Conservation (phyloP, 2,888 invertebrate species). For the Himalopsyche tibetana region DNA sequence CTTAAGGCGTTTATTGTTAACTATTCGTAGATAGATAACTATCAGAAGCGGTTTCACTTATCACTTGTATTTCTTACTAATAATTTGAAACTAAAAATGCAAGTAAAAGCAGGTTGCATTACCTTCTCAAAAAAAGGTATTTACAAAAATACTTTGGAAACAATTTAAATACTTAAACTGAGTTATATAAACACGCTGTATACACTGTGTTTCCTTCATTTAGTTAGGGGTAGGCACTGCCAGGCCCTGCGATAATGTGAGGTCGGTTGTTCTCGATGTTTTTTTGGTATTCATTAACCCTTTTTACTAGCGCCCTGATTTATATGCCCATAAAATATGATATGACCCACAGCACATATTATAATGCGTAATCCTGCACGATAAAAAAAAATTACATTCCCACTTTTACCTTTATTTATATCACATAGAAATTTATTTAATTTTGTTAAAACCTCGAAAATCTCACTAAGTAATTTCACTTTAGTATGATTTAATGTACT, state of each 20-base stretch:
- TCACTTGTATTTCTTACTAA: too few species aligned
- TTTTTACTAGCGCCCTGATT: constrained; percentile 26
- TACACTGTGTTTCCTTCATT: neutral
- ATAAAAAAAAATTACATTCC: constrained; percentile 6
- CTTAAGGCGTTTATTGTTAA: too few species aligned
- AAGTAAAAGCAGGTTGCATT: too few species aligned
- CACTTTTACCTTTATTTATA: constrained; percentile 15
- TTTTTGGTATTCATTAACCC: constrained; percentile 34
- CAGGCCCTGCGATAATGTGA: constrained; percentile 11
- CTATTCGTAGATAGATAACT: too few species aligned
- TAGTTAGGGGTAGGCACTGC: constrained; percentile 4
- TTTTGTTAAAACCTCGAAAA: too few species aligned
- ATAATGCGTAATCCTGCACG: constrained; percentile 24
- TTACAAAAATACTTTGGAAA: too few species aligned
- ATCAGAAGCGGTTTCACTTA: too few species aligned
- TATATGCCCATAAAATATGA: constrained; percentile 34
- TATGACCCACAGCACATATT: constrained; percentile 23
- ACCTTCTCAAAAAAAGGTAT: too few species aligned
- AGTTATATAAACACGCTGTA: neutral
- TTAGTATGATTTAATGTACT: too few species aligned
- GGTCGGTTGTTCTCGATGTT: constrained; percentile 34
- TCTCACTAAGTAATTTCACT: too few species aligned
- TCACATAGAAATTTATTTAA: neutral
- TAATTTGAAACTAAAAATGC: too few species aligned
- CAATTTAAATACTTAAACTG: too few species aligned